Evolutionary conservation across 2,888 invertebrate genomes (phyloP), one percentile per base, ranked within the genome.

Genomic region (Spicauda simplicius): DNA sequence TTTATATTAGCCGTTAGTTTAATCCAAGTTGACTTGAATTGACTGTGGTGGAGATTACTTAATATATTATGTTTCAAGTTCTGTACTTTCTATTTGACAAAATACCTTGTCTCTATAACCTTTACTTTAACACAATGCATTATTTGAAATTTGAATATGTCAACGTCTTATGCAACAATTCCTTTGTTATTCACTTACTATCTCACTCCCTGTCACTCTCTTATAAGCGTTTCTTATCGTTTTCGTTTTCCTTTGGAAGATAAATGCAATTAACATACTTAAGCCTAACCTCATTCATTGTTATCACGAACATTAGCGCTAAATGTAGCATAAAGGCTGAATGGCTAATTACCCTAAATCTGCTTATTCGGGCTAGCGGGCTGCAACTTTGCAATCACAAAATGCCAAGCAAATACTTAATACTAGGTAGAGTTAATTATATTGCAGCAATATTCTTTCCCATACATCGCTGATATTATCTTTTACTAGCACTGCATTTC

Each of bases 291-390:
- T 37, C 56, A 56, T 56, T 64, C 53, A 18, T 45, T 53, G 52
- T 65, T 65, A 64, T 54, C 59, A 59, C 45, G 12, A 59, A 41
- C 59, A 59, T 54, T 65, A 59, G 54, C 53, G 54, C 30, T 59
- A 25, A 59, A 65, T 65, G 65, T 65, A 59, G 54, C 65, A 65
- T 54, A 59, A 59, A 65, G 59, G 59, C 52, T 14, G 64, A 58
- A 53, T 64, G 53, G 52, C 45, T 59, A 65, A 65, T 65, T 59
- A 65, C 45, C 54, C 59, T 48, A 54, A 64, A 53, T 53, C 58
- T 59, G 58, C 64, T 52, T 58, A 53, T 65, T 65, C 53, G 59
- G 58, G 25, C n/a, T 57, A 25, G 48, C 19, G 56, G 5, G 48
- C 57, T 64, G 53, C 52, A 65, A 64, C 53, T 64, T 45, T 59